phyloP scores from a whole-genome alignment of 2,113 vertebrate species.

The Macroglossus sobrinus region DNA sequence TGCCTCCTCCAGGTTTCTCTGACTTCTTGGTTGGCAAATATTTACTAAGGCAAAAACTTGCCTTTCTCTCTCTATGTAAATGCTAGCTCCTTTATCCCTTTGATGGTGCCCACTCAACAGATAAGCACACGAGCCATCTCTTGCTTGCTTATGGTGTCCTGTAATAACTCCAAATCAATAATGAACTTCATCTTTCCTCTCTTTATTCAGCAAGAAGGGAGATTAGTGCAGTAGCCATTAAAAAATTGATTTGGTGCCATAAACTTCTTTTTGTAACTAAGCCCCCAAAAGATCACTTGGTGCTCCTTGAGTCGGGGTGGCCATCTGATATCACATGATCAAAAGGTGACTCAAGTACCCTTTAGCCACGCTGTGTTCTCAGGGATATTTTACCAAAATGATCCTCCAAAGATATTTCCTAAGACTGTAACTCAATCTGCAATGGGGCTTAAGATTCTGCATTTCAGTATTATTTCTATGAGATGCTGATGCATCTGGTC shows the following conservation, averaged over 20 bases:
- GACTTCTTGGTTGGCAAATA: background rate
- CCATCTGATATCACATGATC: background rate
- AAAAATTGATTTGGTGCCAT: background rate
- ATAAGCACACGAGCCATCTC: background rate
- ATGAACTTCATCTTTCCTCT: background rate
- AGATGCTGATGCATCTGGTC: background rate
- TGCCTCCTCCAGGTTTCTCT: background rate
- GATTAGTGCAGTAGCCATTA: background rate
- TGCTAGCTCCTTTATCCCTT: background rate
- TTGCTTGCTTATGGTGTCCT: background rate
- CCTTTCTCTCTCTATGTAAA: background rate
- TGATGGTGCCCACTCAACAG: background rate
- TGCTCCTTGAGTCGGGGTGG: background rate
- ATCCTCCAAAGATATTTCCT: background rate
- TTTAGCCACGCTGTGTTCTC: background rate
- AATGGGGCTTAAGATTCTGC: background rate
- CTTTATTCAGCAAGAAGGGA: background rate
- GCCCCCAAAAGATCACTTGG: background rate
- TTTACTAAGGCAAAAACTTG: background rate
- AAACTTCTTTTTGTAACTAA: background rate
- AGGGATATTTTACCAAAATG: background rate
- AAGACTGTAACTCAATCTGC: background rate
- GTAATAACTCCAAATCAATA: background rate
- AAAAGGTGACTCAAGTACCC: background rate
- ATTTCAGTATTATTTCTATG: background rate